These are phyloP conservation scores for Monochamus saltuarius DNA, from an alignment of 1,140 invertebrate species.

Conservation along the genomic window DNA sequence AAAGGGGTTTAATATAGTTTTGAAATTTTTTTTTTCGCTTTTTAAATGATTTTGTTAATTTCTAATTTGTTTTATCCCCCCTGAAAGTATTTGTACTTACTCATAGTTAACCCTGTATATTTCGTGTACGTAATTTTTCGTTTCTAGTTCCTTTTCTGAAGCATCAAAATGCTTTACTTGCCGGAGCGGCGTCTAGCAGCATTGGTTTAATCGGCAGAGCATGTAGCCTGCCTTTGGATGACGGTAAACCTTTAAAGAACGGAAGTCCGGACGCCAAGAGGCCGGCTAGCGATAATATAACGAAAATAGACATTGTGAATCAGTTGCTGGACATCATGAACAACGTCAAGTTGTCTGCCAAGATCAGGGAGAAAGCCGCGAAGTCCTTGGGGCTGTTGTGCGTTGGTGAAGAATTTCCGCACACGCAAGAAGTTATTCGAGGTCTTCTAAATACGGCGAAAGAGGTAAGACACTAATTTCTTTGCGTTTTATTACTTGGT, in stretches of 20 bases:
- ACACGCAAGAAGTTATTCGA: constrained; percentile 67
- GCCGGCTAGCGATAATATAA: constrained; percentile 51
- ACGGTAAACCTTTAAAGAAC: constrained; percentile 39
- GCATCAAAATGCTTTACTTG: constrained; percentile 58
- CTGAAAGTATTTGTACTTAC: no score
- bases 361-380: constrained; percentile 73
- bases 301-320: constrained; percentile 62
- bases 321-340: constrained; percentile 62
- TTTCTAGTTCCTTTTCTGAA: constrained; percentile 60
- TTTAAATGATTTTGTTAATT: no score
- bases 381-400: constrained; percentile 73
- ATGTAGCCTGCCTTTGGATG: constrained; percentile 62
- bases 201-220: constrained; percentile 70
- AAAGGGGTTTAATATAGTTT: no score
- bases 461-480: constrained; percentile 58
- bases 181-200: constrained; percentile 64
- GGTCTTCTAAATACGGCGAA: constrained; percentile 71
- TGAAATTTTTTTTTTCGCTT: no score
- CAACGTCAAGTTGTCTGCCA: constrained; percentile 63
- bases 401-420: constrained; percentile 71
- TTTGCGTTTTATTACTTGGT: constrained; percentile 18
- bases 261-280: constrained; percentile 49
- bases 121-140: neutral
- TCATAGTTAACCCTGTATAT: no score
- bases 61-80: no score